These are phyloP conservation scores for Cryptoprocta ferox DNA, from an alignment of 2,797 vertebrate genomes.

Conservation along the genomic window DNA sequence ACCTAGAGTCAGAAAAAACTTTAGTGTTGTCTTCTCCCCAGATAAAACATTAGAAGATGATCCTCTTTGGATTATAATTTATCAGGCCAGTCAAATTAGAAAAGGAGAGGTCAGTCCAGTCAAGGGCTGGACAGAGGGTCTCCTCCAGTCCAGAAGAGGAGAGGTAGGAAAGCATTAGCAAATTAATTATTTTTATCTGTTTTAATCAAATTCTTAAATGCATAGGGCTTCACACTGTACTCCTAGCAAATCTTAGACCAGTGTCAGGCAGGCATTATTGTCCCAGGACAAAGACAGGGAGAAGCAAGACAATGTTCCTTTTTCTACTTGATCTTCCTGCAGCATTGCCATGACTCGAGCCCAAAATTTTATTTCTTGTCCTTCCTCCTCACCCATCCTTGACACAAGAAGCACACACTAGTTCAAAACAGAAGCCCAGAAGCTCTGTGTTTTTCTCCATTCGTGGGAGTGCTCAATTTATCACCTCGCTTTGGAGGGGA, in stretches of 20 bases:
- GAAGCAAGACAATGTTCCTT: not conserved
- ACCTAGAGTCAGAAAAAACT: not conserved
- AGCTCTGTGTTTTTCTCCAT: not conserved
- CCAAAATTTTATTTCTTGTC: not conserved
- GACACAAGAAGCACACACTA: not conserved
- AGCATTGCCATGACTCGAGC: not conserved
- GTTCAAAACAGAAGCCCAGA: not conserved
- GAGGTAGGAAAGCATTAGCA: not conserved
- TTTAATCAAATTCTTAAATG: constrained; percentile 12
- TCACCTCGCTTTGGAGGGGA: not conserved
- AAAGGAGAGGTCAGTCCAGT: not conserved
- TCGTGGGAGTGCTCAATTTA: not conserved
- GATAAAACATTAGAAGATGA: not conserved
- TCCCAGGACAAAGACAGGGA: not conserved
- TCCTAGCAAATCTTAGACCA: not conserved
- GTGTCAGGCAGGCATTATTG: not conserved
- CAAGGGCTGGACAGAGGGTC: too few relatives aligned
- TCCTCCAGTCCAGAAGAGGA: not conserved
- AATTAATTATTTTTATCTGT: not conserved
- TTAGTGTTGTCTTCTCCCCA: not conserved
- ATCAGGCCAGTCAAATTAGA: not conserved
- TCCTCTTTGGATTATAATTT: not conserved
- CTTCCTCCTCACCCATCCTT: not conserved
- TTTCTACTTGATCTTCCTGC: not conserved
- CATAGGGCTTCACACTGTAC: not conserved